A percentile compares a stretch with the other conserved stretches of the same genome.
phyloP scores from a whole-genome alignment of 1,140 invertebrate genomes.

The Ylistrum balloti region DNA sequence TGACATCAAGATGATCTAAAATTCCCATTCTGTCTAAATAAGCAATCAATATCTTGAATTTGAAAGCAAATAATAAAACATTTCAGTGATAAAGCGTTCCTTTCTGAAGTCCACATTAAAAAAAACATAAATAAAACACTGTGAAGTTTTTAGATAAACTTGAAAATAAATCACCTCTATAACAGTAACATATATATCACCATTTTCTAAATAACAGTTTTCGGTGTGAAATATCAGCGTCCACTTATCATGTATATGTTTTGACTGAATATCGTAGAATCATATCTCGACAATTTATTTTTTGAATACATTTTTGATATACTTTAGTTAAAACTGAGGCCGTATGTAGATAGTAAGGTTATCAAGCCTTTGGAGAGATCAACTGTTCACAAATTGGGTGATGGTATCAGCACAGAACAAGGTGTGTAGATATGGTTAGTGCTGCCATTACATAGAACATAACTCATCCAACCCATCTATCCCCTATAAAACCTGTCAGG shows the following conservation, averaged over 20 bases:
- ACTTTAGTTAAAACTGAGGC: background rate
- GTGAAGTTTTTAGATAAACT: constrained; percentile 17
- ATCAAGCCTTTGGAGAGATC: background rate
- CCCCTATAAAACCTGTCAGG: background rate
- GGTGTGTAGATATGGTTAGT: background rate
- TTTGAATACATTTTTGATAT: background rate
- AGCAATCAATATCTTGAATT: background rate
- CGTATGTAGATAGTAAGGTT: background rate
- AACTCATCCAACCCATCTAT: background rate
- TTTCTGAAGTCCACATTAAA: background rate
- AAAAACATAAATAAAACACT: background rate
- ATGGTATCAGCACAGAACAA: background rate
- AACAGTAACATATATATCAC: background rate
- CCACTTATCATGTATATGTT: constrained; percentile 35
- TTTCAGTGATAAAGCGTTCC: background rate
- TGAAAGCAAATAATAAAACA: constrained; percentile 1
- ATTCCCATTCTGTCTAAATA: background rate
- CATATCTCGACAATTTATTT: background rate
- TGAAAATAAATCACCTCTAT: background rate
- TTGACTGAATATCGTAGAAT: background rate
- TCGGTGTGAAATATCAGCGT: background rate
- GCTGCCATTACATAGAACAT: background rate
- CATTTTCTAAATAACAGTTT: background rate
- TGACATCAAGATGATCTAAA: background rate
- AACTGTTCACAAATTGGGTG: background rate